Evolutionary conservation across 2,888 invertebrate species (phyloP).

Genomic region (Cryptocephalus moraei): DNA sequence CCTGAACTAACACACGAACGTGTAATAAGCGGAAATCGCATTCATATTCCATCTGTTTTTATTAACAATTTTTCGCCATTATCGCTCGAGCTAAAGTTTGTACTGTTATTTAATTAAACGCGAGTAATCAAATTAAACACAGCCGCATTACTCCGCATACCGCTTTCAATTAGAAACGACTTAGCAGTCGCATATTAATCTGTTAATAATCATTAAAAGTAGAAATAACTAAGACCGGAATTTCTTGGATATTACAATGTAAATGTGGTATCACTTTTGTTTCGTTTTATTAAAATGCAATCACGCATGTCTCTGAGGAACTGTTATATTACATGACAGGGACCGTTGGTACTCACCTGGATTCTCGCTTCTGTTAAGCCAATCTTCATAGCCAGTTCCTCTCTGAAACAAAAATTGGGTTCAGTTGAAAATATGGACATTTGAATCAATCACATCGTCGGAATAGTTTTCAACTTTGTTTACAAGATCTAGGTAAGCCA

Average conservation of each 20-base stretch:
- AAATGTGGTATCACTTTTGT: too few species aligned
- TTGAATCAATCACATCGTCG: too few species aligned
- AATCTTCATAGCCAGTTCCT: slow-evolving; percentile 90
- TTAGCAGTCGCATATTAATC: slow-evolving; percentile 13
- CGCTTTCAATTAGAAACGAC: slow-evolving; percentile 10
- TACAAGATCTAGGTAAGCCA: too few species aligned
- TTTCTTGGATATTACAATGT: neutral
- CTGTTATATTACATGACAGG: too few species aligned
- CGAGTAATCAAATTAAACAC: slow-evolving; percentile 22
- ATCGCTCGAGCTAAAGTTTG: slow-evolving; percentile 4
- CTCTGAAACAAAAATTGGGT: slow-evolving; percentile 54
- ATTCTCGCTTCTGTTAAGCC: slow-evolving; percentile 89
- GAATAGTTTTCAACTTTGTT: too few species aligned
- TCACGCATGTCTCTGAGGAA: too few species aligned
- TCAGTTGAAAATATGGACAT: too few species aligned
- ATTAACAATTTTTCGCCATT: neutral
- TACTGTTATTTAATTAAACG: slow-evolving; percentile 23
- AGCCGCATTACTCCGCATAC: slow-evolving; percentile 13
- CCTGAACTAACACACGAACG: too few species aligned
- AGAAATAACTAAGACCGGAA: slow-evolving; percentile 3
- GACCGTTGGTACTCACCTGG: slow-evolving; percentile 55
- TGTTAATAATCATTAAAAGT: slow-evolving; percentile 7
- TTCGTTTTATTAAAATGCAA: too few species aligned
- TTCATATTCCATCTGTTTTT: neutral
- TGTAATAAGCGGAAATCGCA: too few species aligned